Evolutionary conservation across 2,113 vertebrate species (phyloP).

Genomic region (Tetrax tetrax): DNA sequence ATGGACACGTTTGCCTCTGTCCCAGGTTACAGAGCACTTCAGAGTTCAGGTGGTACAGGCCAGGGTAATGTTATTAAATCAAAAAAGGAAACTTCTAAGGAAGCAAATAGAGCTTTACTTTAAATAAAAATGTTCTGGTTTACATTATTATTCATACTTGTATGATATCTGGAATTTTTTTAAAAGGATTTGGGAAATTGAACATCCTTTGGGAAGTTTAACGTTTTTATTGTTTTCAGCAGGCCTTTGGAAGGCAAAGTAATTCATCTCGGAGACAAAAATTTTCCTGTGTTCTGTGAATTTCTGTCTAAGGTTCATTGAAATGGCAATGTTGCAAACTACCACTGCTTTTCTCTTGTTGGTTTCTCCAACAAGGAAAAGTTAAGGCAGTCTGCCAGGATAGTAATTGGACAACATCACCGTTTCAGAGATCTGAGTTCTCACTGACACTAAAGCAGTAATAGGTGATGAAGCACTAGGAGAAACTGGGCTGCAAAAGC

Average conservation of each 20-base stretch:
- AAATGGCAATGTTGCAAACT: conserved; percentile 12
- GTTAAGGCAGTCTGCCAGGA: background rate
- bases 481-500: background rate
- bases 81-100: background rate
- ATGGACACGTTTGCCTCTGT: background rate
- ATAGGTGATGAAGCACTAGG: background rate
- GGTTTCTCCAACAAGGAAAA: background rate
- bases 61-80: background rate
- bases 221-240: background rate
- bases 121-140: background rate
- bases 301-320: background rate
- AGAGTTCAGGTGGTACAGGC: background rate
- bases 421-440: background rate
- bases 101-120: background rate
- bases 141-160: background rate
- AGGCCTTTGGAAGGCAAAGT: background rate
- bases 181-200: background rate
- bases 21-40: background rate
- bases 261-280: background rate
- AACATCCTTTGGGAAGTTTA: background rate
- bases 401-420: background rate
- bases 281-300: background rate
- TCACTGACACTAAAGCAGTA: background rate
- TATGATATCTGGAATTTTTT: background rate
- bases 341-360: background rate